Base-by-base conservation (phyloP, 2,113 vertebrate genomes). In the Lathamus discolor region DNA sequence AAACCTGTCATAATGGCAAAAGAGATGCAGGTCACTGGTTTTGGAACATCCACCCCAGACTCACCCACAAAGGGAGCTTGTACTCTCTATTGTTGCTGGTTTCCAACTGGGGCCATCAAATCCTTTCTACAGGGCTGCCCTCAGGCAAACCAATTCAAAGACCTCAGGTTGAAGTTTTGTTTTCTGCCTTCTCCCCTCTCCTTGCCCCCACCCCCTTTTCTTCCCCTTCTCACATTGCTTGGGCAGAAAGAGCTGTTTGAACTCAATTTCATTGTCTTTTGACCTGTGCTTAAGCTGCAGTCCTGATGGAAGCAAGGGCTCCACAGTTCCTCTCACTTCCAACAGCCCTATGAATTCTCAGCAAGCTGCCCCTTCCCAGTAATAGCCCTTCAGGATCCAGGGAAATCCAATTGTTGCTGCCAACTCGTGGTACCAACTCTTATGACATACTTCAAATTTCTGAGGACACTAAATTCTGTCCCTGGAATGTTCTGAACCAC, bases 1-100 rank as follows among this genome's bases (percentile, higher is more conserved):
- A 78, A 66, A 54, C 29, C 17, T 15, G 29, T 35, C 5, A 1
- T 0, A 6, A 78, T 4, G 1, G 59, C 8, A 7, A 78, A 78
- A 51, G 43, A 83, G 48, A 4, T 80, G 23, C 13, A 41, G 10
- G 39, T 35, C 62, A 52, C 28, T 13, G 14, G 35, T n/a, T 41
- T 68, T 78, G 86, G 54, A 59, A 91, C 88, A 86, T 13, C 63
- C 28, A 75, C 23, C 11, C 12, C 67, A 49, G 55, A 23, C 37
- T 54, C 25, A 78, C 27, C 31, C 73, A 17, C 48, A 69, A 25
- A 44, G 2, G 20, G 12, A 81, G 24, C 13, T 35, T 28, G 11
- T 31, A 28, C 19, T 66, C 29, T 2, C 22, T 17, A 35, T 3
- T 35, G 44, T 13, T 85, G 46, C 29, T 67, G 18, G 24, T 43